phyloP scores from a whole-genome alignment of 2,797 vertebrate species.

The Rhinogobio ventralis region DNA sequence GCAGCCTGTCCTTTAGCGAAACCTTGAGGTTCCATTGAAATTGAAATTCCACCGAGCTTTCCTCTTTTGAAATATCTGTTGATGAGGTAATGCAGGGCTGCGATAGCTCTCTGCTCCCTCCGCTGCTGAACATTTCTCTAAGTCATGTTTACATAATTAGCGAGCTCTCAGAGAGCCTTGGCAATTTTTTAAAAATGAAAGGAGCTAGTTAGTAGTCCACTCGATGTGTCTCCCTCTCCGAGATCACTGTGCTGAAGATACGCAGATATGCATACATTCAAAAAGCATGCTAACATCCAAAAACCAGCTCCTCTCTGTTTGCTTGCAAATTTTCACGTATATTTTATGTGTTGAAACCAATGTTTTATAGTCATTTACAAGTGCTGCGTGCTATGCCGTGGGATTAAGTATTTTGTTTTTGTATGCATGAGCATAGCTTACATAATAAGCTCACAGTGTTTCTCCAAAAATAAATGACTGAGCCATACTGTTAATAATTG shows the following conservation, averaged over 20 bases:
- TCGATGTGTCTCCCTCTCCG: slow-evolving; percentile 61
- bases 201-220: slow-evolving; percentile 75
- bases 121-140: slow-evolving; percentile 80
- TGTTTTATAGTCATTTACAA: not conserved
- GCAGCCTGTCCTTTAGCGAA: slow-evolving; percentile 75
- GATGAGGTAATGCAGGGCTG: slow-evolving; percentile 78
- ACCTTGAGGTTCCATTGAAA: slow-evolving; percentile 81
- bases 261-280: slow-evolving; percentile 19
- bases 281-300: not conserved
- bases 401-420: slow-evolving; percentile 25
- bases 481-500: slow-evolving; percentile 62
- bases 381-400: not conserved
- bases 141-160: slow-evolving; percentile 83
- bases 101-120: slow-evolving; percentile 71
- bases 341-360: not conserved
- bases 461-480: slow-evolving; percentile 54
- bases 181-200: slow-evolving; percentile 75
- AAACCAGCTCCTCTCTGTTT: not conserved
- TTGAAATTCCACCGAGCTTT: slow-evolving; percentile 77
- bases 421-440: slow-evolving; percentile 21
- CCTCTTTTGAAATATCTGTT: slow-evolving; percentile 80
- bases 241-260: slow-evolving; percentile 15
- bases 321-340: slow-evolving; percentile 17
- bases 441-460: slow-evolving; percentile 34
- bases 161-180: slow-evolving; percentile 74